Conservation (phyloP, 1,140 invertebrate genomes). For the Gryon sp. region DNA sequence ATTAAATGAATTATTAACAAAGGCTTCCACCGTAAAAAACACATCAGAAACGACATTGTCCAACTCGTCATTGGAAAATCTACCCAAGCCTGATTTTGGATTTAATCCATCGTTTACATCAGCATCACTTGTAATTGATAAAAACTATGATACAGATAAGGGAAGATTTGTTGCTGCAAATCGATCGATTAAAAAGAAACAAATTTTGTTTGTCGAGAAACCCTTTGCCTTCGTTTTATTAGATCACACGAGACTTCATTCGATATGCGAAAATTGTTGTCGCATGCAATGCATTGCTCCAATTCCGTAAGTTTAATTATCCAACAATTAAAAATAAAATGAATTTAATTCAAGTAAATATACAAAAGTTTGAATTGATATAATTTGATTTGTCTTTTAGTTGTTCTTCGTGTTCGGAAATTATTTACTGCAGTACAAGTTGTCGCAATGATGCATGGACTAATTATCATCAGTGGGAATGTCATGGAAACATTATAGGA, state of each 20-base stretch:
- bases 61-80: slow-evolving; percentile 3
- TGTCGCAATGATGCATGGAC: slow-evolving; percentile 83
- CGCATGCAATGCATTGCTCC: slow-evolving; percentile 71
- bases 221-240: slow-evolving; percentile 84
- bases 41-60: background rate
- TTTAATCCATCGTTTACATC: slow-evolving; percentile 69
- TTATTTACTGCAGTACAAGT: slow-evolving; percentile 83
- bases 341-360: slow-evolving; percentile 6
- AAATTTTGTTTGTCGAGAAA: slow-evolving; percentile 85
- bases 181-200: slow-evolving; percentile 81
- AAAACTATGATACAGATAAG: slow-evolving; percentile 71
- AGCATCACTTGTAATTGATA: slow-evolving; percentile 69
- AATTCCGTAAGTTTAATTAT: slow-evolving; percentile 76
- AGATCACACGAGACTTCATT: slow-evolving; percentile 76
- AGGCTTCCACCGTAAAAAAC: background rate
- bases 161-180: slow-evolving; percentile 81
- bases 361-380: background rate
- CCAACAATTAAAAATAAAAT: slow-evolving; percentile 9
- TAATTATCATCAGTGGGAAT: slow-evolving; percentile 87
- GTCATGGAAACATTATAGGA: slow-evolving; percentile 82
- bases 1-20: no score
- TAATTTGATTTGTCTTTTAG: slow-evolving; percentile 70
- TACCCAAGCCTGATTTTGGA: slow-evolving; percentile 59
- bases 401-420: slow-evolving; percentile 83
- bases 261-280: slow-evolving; percentile 81